Evolutionary conservation across 2,888 invertebrate genomes (phyloP), one percentile per base, ranked within the genome.

Genomic region (Drosophila mercatorum): DNA sequence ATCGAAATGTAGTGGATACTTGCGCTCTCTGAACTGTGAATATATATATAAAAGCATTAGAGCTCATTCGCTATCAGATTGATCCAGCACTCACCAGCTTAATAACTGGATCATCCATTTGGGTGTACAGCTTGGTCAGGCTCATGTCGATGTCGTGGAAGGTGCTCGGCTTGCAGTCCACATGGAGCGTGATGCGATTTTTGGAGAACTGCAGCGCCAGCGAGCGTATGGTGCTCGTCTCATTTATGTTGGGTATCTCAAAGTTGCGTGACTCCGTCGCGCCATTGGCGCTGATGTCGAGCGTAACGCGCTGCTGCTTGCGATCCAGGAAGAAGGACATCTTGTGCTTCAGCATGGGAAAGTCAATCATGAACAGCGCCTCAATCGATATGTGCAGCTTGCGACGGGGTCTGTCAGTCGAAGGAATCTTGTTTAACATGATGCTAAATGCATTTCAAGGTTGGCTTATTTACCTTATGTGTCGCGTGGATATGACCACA

Each of bases 311-410:
- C 62, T 92, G 93, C 70, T 92, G 92, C 64, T 93, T 93, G 36
- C 93, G 93, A 78, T 93, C 93, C 84, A 93, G 80, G 70, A 93
- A 93, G 75, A 93, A 93, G 53, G 93, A 93, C 90, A 93, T 92
- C 84, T 93, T 92, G 55, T 93, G 92, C 75, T 93, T 93, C 40
- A 93, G 65, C 57, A 91, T 91, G 62, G 93, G 93, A 61, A 93
- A 93, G 67, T 93, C 93, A 58, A 93, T 93, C 93, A 93, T 92
- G 57, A 93, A 93, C n/a, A 93, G 83, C 0, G 93, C 93, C 72
- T 93, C 93, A 57, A 93, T 92, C 6, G 93, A 91, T 62, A 93
- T 93, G 71, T 93, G 92, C 58, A 92, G 61, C 77, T 93, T 93
- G 63, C 93, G 91, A 0, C 93, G 91, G 0, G 93, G 93, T 67